Base-by-base conservation (phyloP, 2,113 vertebrate genomes). In the Epinephelus lanceolatus region DNA sequence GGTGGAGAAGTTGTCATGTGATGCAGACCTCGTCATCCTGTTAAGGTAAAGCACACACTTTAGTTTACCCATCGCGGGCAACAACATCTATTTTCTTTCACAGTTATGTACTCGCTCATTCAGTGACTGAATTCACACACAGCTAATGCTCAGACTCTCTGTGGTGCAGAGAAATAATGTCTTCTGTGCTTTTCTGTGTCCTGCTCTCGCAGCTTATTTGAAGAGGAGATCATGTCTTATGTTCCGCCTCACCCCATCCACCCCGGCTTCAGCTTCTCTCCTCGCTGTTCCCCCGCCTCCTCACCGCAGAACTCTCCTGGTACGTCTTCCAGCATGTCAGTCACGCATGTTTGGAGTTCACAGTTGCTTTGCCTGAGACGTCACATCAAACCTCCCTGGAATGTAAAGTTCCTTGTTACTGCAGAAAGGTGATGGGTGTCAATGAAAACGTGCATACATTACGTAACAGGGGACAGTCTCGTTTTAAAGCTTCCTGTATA, bases 181-280 rank as follows among this genome's bases (percentile, higher is more conserved):
- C 6, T n/a, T 33, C 7, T 63, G 0, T 71, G 25, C 6, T n/a
- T 56, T 4, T 40, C 78, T 83, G 4, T 1, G 9, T 75, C 3
- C 33, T 80, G 10, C 69, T 59, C 19, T 70, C 81, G 57, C 9
- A 99, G 98, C 93, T 96, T 99, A 78, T 99, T 98, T 93, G 98
- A 99, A 94, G 98, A 99, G 92, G 98, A 99, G 74, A 97, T 99
- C 84, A 99, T 99, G 98, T 99, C 98, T 21, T 97, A 97, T 51
- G 88, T 98, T 60, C 97, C 98, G 0, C 93, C 97, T 82, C 97
- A 97, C 80, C 94, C 96, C 81, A 96, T 98, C 92, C 98, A 98
- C 86, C 96, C 97, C 0, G 95, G 97, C 66, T 97, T 98, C 89
- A 97, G 95, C 93, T 98, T 99, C 92, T 99, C 98, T 71, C 98